Evolutionary conservation across 1,140 invertebrate genomes (phyloP), one percentile per base, ranked within the genome.

Genomic region (Lerema accius): DNA sequence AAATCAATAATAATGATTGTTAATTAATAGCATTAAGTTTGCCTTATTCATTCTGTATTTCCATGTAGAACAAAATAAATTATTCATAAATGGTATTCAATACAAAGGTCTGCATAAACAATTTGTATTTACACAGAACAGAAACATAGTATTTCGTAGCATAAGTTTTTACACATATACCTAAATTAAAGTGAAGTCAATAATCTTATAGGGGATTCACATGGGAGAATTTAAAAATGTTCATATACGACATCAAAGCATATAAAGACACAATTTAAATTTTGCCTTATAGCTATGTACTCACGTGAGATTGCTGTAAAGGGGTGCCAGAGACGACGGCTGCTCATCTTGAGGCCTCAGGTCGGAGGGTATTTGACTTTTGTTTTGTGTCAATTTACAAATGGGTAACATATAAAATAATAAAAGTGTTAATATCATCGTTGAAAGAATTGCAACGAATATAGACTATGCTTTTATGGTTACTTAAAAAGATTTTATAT

Each of bases 351-450:
- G 65, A 69, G 51, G 65, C 74, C 73, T 63, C 72, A 56, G 71
- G 73, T 73, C 63, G 73, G 69, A 71, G 78, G 73, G 78, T 77
- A 80, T 89, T 90, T 90, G 86, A 89, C 86, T 89, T 90, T 89
- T 82, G 86, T 82, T 87, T 89, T 88, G 82, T 89, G 87, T 90
- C 86, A 90, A 90, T 89, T 89, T 87, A 90, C 78, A 90, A 90
- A 90, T 89, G 81, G 87, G 84, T 87, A 87, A 90, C 84, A 90
- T 90, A 90, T 85, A 90, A 90, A 89, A 90, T 89, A 89, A 89
- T 83, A 89, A 90, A 88, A 85, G 87, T 90, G 87, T 90, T 90
- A 90, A 90, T 90, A 90, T 90, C 87, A 90, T 90, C 69, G 80
- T 83, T 80, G 84, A 87, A 81, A 80, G 79, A 69, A 79, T 59